phyloP scores from a whole-genome alignment of 1,140 invertebrate species.

The Platyura marginata region DNA sequence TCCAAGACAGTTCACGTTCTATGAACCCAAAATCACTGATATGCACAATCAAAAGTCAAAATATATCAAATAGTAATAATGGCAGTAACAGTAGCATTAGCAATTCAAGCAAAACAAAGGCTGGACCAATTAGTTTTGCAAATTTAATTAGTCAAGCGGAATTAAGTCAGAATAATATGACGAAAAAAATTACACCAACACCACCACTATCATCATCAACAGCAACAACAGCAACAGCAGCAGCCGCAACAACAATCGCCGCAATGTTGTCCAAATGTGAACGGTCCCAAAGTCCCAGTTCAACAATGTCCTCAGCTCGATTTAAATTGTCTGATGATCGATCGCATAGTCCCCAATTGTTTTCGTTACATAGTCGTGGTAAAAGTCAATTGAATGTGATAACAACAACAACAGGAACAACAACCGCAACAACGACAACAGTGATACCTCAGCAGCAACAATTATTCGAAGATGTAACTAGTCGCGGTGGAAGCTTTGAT shows the following conservation, averaged over 20 bases:
- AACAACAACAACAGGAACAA: too few species aligned
- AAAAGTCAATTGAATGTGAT: too few species aligned
- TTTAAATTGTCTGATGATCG: too few species aligned
- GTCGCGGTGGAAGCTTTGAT: too few species aligned
- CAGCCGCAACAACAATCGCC: too few species aligned
- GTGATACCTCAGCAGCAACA: background rate
- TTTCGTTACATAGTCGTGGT: too few species aligned
- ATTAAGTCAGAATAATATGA: background rate
- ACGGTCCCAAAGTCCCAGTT: background rate
- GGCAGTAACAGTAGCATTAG: background rate
- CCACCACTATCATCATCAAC: background rate
- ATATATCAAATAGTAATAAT: background rate
- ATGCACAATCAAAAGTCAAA: background rate
- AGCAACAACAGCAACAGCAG: background rate
- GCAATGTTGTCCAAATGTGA: background rate
- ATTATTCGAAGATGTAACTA: too few species aligned
- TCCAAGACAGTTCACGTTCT: background rate
- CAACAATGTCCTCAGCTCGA: too few species aligned
- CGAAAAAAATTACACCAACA: background rate
- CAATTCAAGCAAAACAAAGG: background rate
- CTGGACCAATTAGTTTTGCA: background rate
- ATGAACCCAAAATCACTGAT: background rate
- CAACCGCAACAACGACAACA: too few species aligned
- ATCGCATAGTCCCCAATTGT: background rate
- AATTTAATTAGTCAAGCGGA: background rate